Base-by-base conservation (phyloP, 2,888 invertebrate species). In the Thera obeliscata region DNA sequence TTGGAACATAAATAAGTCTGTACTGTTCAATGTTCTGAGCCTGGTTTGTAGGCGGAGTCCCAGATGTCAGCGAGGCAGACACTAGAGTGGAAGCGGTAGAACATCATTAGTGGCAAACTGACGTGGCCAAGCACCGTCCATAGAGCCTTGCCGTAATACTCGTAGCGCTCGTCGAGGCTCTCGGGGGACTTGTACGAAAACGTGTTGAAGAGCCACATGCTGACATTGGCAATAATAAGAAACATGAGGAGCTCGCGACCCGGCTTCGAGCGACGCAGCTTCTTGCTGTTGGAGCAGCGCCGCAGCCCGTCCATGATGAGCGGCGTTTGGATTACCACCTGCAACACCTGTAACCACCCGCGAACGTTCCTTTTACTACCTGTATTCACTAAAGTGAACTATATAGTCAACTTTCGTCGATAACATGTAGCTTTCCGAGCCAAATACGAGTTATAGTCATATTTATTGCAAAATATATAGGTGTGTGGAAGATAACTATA, bases 41-140 rank as follows among this genome's bases (percentile, higher is more conserved):
- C 95, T 1, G 95, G 95, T 78, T 95, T 95, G 77, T 96, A 97
- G 0, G 96, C 96, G 36, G 95, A 95, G 79, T 96, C 95, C 97
- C 97, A 97, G 76, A 97, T 96, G 83, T 96, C 96, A 9, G 96
- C 96, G 56, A 97, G 94, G 78, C 96, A 97, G 0, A 96, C 96
- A n/a, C 96, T 95, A 0, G 96, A 96, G 80, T 97, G 96, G 82
- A 97, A 97, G 68, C 96, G 91, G 80, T 96, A 97, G 87, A 97
- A 97, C 94, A 97, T 96, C 67, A 96, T 96, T 2, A 97, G 87
- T 0, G 97, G 97, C 9, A 96, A 87, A 48, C 96, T 95, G 78
- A 96, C 89, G 81, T 97, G 97, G 35, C 96, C 96, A 5, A 97
- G 89, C 57, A 97, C 94, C 5, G 96, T 95, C 96, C 97, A 97